A percentile compares a stretch with the other conserved stretches of the same genome.
phyloP scores from a whole-genome alignment of 2,888 invertebrate genomes.

The Coleophora deauratella region DNA sequence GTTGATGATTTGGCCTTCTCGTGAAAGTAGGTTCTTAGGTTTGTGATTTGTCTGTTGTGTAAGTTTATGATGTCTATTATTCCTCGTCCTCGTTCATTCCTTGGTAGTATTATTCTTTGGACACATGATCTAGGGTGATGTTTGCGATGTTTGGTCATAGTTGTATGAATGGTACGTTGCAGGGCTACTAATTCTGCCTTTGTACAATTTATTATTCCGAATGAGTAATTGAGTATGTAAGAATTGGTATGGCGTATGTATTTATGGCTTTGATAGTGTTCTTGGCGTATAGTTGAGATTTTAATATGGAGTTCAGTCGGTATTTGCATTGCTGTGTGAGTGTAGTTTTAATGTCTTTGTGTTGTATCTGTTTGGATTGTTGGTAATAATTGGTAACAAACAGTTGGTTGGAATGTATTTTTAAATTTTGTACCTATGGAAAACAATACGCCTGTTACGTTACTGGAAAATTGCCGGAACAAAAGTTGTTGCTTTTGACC shows the following conservation, averaged over 20 bases:
- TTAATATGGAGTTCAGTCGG: not conserved
- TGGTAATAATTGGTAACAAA: too few relatives aligned
- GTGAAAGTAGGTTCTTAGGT: slow-evolving; percentile 3
- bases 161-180: slow-evolving; percentile 4
- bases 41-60: slow-evolving; percentile 4
- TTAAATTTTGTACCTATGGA: too few relatives aligned
- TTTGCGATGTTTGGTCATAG: slow-evolving; percentile 3
- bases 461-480: too few relatives aligned
- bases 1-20: not conserved
- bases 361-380: not conserved
- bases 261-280: not conserved
- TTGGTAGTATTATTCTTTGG: slow-evolving; percentile 6
- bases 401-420: too few relatives aligned
- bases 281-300: not conserved
- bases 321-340: not conserved
- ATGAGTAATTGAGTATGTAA: slow-evolving; percentile 5
- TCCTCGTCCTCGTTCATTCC: too few relatives aligned
- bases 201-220: slow-evolving; percentile 4
- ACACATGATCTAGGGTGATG: slow-evolving; percentile 8
- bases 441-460: too few relatives aligned
- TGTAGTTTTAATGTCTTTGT: not conserved
- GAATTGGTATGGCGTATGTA: not conserved
- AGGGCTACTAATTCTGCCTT: not conserved
- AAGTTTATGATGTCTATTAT: slow-evolving; percentile 8
- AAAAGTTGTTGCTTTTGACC: too few relatives aligned